Evolutionary conservation across 2,888 invertebrate species (phyloP), one percentile per base, ranked within the genome.

Genomic region (Malthinus flaveolus): DNA sequence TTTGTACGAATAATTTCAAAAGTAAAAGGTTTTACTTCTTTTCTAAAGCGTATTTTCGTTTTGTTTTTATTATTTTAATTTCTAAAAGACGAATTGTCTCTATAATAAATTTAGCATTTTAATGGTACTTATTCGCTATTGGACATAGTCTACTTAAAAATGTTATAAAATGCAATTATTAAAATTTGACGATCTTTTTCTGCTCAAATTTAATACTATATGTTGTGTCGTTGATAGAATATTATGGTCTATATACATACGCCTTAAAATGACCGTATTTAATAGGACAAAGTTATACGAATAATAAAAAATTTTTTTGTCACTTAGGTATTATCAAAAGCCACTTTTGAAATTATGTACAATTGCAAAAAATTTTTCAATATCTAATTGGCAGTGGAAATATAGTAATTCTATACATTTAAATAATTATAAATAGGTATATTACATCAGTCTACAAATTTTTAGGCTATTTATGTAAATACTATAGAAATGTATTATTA

Each of bases 341-440:
- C 33, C 39, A 47, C 42, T 47, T 47, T 39, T 54, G 48, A 47
- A 52, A 32, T 12, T 53, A 11, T 32, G 36, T 46, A 53, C 13
- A 15, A 49, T 35, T 46, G 42, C 45, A 37, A 53, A 55, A 48
- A 50, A 32, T 51, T 59, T n/a, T 45, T 44, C 49, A 50, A 34
- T 50, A 61, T 53, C 56, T 61, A 63, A 37, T 61, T 65, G 66
- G 66, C 66, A 66, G 66, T 66, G 66, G 65, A 62, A 66, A 60
- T 63, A 58, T 65, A 62, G 55, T 62, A 59, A 55, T 49, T 51
- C 62, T 65, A 65, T 62, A 63, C 63, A 62, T 47, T 61, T 65
- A 42, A 15, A 42, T 42, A 42, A 42, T 42, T 42, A 63, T 54
- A 51, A 51, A 49, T 64, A 58, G 61, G 57, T 62, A 60, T 63